These are phyloP conservation scores for Scotopteryx bipunctaria DNA, from an alignment of 2,888 invertebrate species.

Conservation along the genomic window DNA sequence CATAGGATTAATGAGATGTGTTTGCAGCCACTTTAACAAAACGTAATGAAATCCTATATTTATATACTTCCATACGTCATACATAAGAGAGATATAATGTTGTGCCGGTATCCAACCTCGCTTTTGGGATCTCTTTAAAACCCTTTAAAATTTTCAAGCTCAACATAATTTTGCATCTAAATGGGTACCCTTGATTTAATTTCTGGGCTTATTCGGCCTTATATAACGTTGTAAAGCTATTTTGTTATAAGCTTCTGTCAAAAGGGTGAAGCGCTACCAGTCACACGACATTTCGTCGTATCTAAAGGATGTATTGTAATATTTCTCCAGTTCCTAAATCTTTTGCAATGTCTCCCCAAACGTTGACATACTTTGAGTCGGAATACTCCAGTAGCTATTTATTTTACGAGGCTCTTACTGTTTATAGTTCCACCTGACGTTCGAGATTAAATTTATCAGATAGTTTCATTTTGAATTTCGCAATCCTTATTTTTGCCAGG, in stretches of 20 bases:
- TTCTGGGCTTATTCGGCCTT: neutral
- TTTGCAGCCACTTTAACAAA: neutral
- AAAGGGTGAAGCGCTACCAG: neutral
- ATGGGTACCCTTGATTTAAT: slow-evolving; percentile 10
- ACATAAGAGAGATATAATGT: too few relatives aligned
- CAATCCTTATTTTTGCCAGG: too few relatives aligned
- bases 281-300: neutral
- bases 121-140: slow-evolving; percentile 1
- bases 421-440: neutral
- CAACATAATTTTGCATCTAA: slow-evolving; percentile 8
- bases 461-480: too few relatives aligned
- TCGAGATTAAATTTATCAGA: too few relatives aligned
- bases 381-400: neutral
- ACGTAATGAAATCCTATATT: neutral
- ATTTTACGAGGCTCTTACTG: slow-evolving; percentile 8
- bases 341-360: slow-evolving; percentile 9
- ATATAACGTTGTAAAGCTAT: neutral
- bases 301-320: neutral
- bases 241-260: neutral
- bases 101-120: neutral
- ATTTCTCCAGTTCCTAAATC: slow-evolving; percentile 4
- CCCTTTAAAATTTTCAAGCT: neutral
- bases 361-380: slow-evolving; percentile 2
- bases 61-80: too few relatives aligned
- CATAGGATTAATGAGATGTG: neutral